Evolutionary conservation across 2,888 invertebrate species (phyloP).

Genomic region (Tetramorium bicarinatum): DNA sequence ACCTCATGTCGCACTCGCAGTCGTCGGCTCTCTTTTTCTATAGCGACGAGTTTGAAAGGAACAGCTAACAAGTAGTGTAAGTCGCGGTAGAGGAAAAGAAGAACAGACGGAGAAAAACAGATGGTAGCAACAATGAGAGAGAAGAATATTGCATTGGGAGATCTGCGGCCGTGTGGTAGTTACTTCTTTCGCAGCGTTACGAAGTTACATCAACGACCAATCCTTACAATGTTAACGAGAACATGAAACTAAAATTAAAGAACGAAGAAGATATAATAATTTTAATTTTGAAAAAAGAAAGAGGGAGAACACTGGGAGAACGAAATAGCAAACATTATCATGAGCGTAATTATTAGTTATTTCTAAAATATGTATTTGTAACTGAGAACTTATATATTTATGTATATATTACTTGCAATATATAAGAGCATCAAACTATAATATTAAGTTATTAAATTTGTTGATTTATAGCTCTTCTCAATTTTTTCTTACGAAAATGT

Average conservation of each 20-base stretch:
- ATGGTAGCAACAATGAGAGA: slow-evolving; percentile 31
- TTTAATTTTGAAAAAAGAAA: slow-evolving; percentile 24
- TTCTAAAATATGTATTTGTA: not conserved
- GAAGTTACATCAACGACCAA: slow-evolving; percentile 40
- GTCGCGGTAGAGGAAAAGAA: not conserved
- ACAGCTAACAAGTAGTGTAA: slow-evolving; percentile 45
- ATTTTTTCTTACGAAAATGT: no score
- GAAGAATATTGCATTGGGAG: slow-evolving; percentile 47
- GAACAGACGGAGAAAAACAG: slow-evolving; percentile 42
- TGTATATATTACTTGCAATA: no score
- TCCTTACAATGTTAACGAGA: slow-evolving; percentile 50
- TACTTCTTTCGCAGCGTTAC: slow-evolving; percentile 28
- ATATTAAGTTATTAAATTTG: no score
- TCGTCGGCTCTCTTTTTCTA: slow-evolving; percentile 34
- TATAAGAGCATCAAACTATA: no score
- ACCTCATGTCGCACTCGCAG: slow-evolving; percentile 43
- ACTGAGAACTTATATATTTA: not conserved
- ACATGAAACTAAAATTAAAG: slow-evolving; percentile 54
- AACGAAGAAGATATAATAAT: slow-evolving; percentile 12
- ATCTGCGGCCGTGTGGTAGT: slow-evolving; percentile 41
- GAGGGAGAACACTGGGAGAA: no score
- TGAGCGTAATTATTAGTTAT: not conserved
- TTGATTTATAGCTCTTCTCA: no score
- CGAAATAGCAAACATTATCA: not conserved
- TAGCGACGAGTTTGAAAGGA: slow-evolving; percentile 33